Conservation (phyloP, 2,797 vertebrate genomes). For the Danio kyathit region DNA sequence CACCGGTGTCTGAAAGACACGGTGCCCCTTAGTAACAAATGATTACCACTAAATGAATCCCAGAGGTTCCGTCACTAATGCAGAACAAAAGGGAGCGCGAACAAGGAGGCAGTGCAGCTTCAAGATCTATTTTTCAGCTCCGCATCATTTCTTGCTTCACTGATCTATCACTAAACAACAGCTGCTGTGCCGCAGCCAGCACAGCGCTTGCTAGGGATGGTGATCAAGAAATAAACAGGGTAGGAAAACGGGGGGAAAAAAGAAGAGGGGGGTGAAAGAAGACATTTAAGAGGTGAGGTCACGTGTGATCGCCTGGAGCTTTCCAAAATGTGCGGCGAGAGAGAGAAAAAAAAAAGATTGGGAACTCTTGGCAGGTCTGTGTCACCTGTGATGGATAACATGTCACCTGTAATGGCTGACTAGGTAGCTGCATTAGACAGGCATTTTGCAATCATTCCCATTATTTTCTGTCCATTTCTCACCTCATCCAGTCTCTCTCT, state of each 20-base stretch:
- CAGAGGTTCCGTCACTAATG: slow-evolving; percentile 76
- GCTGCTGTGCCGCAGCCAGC: slow-evolving; percentile 82
- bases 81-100: slow-evolving; percentile 84
- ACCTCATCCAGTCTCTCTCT: neutral
- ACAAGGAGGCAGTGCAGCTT: slow-evolving; percentile 71
- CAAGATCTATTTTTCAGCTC: slow-evolving; percentile 84
- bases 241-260: slow-evolving; percentile 57
- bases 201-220: slow-evolving; percentile 67
- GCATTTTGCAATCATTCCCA: slow-evolving; percentile 76
- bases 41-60: slow-evolving; percentile 89
- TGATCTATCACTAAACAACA: slow-evolving; percentile 93
- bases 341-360: slow-evolving; percentile 74
- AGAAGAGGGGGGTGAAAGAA: slow-evolving; percentile 71
- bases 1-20: slow-evolving; percentile 82
- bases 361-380: slow-evolving; percentile 74
- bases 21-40: slow-evolving; percentile 84
- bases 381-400: slow-evolving; percentile 77
- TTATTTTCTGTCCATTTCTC: slow-evolving; percentile 63
- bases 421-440: slow-evolving; percentile 73
- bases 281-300: slow-evolving; percentile 77
- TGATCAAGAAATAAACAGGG: slow-evolving; percentile 58
- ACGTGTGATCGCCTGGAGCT: slow-evolving; percentile 78
- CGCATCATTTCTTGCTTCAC: slow-evolving; percentile 93
- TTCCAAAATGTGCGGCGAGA: slow-evolving; percentile 73
- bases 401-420: slow-evolving; percentile 80